Evolutionary conservation across 2,797 vertebrate species (phyloP).

Genomic region (Microchirus variegatus): DNA sequence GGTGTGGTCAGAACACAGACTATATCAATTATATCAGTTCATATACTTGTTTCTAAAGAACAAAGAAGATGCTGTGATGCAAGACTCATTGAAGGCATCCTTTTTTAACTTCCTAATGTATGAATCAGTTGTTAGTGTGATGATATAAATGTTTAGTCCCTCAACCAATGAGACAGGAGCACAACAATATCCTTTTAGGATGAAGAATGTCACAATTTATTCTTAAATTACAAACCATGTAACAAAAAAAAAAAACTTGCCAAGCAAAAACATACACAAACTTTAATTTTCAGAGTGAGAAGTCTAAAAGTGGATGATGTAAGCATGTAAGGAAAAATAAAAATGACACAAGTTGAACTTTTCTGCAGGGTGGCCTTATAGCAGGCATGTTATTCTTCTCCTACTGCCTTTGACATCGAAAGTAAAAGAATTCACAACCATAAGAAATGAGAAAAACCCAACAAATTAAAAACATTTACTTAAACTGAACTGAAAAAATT

Average conservation of each 20-base stretch:
- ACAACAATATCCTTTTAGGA: conserved; percentile 32
- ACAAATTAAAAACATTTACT: conserved; percentile 42
- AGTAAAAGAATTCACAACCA: conserved; percentile 51
- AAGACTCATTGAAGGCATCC: not conserved
- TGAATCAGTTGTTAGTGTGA: not conserved
- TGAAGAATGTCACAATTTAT: conserved; percentile 77
- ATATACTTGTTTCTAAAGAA: not conserved
- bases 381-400: conserved; percentile 42
- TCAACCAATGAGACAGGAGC: conserved; percentile 2
- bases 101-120: not conserved
- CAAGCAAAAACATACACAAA: conserved; percentile 71
- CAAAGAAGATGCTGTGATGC: not conserved
- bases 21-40: not conserved
- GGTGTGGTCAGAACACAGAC: not conserved
- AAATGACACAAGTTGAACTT: conserved; percentile 56
- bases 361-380: conserved; percentile 45
- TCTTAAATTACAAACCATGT: conserved; percentile 76
- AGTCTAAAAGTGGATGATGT: conserved; percentile 62
- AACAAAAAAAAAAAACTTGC: conserved; percentile 73
- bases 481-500: conserved; percentile 47
- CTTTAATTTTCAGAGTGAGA: conserved; percentile 65
- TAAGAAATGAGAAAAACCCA: conserved; percentile 40
- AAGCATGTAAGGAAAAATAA: conserved; percentile 65
- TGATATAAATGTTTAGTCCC: not conserved
- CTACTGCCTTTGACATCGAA: conserved; percentile 39